Evolutionary conservation across 2,888 invertebrate genomes (phyloP), one percentile per base, ranked within the genome.

Genomic region (Muscina levida): DNA sequence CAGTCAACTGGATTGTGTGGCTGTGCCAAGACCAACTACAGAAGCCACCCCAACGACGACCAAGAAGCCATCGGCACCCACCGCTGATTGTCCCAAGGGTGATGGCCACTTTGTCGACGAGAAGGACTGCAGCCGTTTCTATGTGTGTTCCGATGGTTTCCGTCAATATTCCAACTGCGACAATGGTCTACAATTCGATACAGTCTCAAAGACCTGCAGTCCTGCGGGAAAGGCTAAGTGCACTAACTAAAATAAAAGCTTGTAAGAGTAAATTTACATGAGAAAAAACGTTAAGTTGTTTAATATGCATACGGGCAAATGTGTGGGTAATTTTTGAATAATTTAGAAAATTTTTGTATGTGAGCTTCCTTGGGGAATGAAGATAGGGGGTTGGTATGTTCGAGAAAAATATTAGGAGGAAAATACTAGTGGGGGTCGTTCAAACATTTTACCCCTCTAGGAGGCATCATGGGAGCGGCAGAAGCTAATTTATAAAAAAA

Each of bases 91-190:
- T 8, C 48, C 48, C 48, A 48, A 48, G 1, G 51, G 2, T 19
- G 51, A 72, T 59, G 77, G 77, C 19, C 62, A 68, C 17, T 68
- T 37, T 56, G 24, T 6, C 6, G 15, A 72, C 11, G 17, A 42
- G 8, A 10, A 3, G 0, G 72, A 82, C 56, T 78, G 77, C 15
- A 6, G 15, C 0, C 57, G 53, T 17, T 73, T 62, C 53, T 78
- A 73, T 59, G 51, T 53, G 13, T 78, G 78, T 17, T 10, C 17
- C 1, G 26, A 17, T 37, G 70, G 78, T 19, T 15, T 5, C 0
- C 72, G 70, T 31, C 19, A 73, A 37, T 62, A 78, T 65, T 70
- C 51, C 17, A 11, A 65, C 2, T 82, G 81, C 26, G 22, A 48
- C 10, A 5, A 1, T 22, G 70, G 70, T 37, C 65, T 82, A 57